A percentile compares a stretch with the other conserved stretches of the same genome.
Evolutionary conservation across 1,140 invertebrate species (phyloP).

Genomic region (Scaptomyza pallida): DNA sequence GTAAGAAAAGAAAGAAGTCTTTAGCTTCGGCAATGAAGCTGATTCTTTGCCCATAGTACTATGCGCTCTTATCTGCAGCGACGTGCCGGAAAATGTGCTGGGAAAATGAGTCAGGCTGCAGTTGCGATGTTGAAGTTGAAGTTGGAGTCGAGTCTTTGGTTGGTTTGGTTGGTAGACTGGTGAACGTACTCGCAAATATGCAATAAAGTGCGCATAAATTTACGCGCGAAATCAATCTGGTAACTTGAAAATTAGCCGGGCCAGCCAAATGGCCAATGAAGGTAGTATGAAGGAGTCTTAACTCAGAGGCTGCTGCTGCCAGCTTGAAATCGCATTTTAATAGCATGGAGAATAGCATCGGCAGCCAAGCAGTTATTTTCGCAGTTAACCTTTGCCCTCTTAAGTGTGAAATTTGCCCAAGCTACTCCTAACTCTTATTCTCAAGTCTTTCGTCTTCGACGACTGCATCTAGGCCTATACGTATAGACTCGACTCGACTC

Average conservation of each 20-base stretch:
- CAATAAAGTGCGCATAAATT: constrained; percentile 78
- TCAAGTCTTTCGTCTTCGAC: not conserved
- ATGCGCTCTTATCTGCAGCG: constrained; percentile 40
- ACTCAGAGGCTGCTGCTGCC: constrained; percentile 12
- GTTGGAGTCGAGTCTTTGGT: no score
- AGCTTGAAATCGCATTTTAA: constrained; percentile 65
- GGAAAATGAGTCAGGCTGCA: constrained; percentile 53
- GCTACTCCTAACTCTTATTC: constrained; percentile 6
- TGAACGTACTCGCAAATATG: constrained; percentile 60
- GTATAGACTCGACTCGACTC: no score
- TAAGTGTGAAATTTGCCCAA: constrained; percentile 71
- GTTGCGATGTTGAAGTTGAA: no score
- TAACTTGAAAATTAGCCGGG: constrained; percentile 61
- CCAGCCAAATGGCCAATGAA: not conserved
- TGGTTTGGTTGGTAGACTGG: constrained; percentile 7
- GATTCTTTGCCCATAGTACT: not conserved
- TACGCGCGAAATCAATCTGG: constrained; percentile 77
- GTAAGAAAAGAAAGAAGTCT: not conserved
- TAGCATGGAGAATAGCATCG: constrained; percentile 37
- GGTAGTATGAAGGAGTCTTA: not conserved
- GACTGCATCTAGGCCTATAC: not conserved
- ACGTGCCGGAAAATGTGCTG: constrained; percentile 64
- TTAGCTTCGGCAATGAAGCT: constrained; percentile 11
- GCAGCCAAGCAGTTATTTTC: constrained; percentile 44
- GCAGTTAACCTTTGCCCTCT: constrained; percentile 71